Evolutionary conservation across 1,140 invertebrate species (phyloP).

Genomic region (Cydia amplana): DNA sequence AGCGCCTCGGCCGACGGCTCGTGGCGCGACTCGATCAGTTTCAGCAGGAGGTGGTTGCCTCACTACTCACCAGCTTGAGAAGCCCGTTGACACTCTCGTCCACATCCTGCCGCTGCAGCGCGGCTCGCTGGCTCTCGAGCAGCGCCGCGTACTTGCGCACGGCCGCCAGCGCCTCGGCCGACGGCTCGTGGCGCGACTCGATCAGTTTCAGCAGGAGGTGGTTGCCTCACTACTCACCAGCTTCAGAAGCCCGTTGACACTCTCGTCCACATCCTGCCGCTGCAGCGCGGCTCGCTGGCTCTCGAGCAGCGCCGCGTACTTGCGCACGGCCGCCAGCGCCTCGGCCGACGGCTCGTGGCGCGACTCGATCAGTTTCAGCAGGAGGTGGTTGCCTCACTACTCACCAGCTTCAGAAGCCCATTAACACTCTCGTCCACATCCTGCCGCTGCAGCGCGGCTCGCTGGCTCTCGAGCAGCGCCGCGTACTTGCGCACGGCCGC

Average conservation of each 20-base stretch:
- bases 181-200: constrained; percentile 88
- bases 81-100: constrained; percentile 46
- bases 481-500: neutral
- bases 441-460: constrained; percentile 43
- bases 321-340: neutral
- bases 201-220: constrained; percentile 88
- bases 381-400: constrained; percentile 86
- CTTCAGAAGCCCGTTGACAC: constrained; percentile 44
- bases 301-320: constrained; percentile 43
- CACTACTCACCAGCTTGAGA: constrained; percentile 51
- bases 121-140: constrained; percentile 50
- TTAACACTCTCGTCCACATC: constrained; percentile 47
- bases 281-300: constrained; percentile 50
- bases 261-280: constrained; percentile 43
- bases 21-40: constrained; percentile 89
- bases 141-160: constrained; percentile 80
- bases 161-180: constrained; percentile 78
- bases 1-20: constrained; percentile 81
- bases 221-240: constrained; percentile 83
- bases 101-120: constrained; percentile 42
- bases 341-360: constrained; percentile 83
- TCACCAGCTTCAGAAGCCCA: constrained; percentile 52
- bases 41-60: constrained; percentile 90
- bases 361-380: constrained; percentile 88
- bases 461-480: constrained; percentile 52